A percentile compares a stretch with the other conserved stretches of the same genome.
These are phyloP conservation scores for Leistus spinibarbis DNA, from an alignment of 2,888 invertebrate species.

Conservation along the genomic window DNA sequence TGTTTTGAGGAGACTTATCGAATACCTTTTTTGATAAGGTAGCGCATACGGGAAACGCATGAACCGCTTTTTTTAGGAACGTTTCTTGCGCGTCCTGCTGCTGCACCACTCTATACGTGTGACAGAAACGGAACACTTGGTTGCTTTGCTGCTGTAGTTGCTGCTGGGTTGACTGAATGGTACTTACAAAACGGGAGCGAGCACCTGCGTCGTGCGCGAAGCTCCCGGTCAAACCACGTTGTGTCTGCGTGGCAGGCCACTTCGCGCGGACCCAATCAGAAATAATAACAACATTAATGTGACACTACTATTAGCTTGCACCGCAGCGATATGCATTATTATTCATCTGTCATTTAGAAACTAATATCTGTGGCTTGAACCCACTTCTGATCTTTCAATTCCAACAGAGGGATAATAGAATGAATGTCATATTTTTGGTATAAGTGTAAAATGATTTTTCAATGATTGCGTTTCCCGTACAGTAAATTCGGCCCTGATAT, in stretches of 20 bases:
- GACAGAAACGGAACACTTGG: background rate
- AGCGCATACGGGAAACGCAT: background rate
- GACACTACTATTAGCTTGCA: conserved; percentile 29
- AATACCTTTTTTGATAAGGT: background rate
- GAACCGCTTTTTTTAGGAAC: background rate
- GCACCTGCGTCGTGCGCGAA: conserved; percentile 24
- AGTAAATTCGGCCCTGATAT: conserved; percentile 20
- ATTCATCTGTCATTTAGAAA: background rate
- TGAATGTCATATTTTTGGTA: too few species aligned
- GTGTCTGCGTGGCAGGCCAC: conserved; percentile 49
- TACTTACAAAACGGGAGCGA: conserved; percentile 37
- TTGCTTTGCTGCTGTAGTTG: background rate
- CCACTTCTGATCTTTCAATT: too few species aligned
- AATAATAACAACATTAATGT: conserved; percentile 33
- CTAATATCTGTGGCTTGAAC: too few species aligned
- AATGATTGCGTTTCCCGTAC: background rate
- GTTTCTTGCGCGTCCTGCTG: background rate
- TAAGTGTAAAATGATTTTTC: too few species aligned
- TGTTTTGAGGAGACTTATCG: background rate
- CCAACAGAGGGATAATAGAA: too few species aligned
- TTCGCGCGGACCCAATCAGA: conserved; percentile 41
- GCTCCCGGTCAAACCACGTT: conserved; percentile 42
- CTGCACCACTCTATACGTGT: background rate
- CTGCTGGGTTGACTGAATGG: conserved; percentile 1
- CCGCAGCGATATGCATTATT: conserved; percentile 18